Conservation (phyloP, 2,113 vertebrate genomes). For the Calyptomena viridis region DNA sequence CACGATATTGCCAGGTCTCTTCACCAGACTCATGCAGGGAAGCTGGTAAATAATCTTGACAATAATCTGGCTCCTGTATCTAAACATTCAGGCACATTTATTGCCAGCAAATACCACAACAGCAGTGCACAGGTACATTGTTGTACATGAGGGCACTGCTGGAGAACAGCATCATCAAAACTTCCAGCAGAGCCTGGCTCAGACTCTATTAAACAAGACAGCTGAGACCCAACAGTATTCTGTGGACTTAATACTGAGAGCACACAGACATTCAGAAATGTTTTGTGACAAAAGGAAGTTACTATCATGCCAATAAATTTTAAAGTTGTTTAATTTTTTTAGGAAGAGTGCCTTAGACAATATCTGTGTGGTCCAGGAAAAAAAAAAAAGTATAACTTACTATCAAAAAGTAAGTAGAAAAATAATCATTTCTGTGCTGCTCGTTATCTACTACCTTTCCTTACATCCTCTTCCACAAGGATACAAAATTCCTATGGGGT, state of each 20-base stretch:
- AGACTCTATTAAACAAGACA: not conserved
- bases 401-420: not conserved
- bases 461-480: not conserved
- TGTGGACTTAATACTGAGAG: not conserved
- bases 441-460: not conserved
- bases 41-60: not conserved
- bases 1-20: not conserved
- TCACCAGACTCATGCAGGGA: not conserved
- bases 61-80: not conserved
- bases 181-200: not conserved
- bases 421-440: accelerated
- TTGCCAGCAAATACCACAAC: not conserved
- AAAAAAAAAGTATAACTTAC: not conserved
- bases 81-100: not conserved
- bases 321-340: not conserved
- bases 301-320: not conserved
- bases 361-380: not conserved
- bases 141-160: not conserved
- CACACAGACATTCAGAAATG: not conserved
- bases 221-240: not conserved
- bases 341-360: not conserved
- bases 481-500: not conserved
- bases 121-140: not conserved
- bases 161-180: not conserved
- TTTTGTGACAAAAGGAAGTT: not conserved